Percentiles rank a stretch among this genome's conserved stretches.
Evolutionary conservation across 2,888 invertebrate genomes (phyloP).

Genomic region (Scaptomyza tumidula): DNA sequence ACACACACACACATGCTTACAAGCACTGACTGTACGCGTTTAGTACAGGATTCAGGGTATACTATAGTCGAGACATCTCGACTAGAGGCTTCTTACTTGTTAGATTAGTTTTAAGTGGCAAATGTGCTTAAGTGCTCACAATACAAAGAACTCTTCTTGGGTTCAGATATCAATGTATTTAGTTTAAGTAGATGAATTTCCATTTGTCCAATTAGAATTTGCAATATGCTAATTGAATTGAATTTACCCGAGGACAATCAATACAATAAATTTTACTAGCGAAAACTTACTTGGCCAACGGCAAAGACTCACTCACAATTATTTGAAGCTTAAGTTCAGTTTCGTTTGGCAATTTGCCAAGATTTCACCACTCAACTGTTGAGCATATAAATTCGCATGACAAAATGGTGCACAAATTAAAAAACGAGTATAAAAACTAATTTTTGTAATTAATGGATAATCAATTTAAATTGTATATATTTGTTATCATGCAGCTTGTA

Average conservation of each 20-base stretch:
- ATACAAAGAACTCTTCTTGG: slow-evolving; percentile 32
- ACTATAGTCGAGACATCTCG: no score
- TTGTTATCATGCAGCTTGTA: not conserved
- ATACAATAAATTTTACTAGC: slow-evolving; percentile 22
- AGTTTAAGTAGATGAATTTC: slow-evolving; percentile 29
- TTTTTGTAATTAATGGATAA: not conserved
- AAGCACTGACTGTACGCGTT: no score
- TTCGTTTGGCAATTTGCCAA: slow-evolving; percentile 4
- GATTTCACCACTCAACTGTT: slow-evolving; percentile 29
- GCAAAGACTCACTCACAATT: not conserved
- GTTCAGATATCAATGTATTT: slow-evolving; percentile 2
- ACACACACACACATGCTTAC: no score
- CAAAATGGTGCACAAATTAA: no score
- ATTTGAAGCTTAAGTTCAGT: slow-evolving; percentile 8
- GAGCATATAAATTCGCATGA: slow-evolving; percentile 15
- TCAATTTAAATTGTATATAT: not conserved
- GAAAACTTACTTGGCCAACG: slow-evolving; percentile 27
- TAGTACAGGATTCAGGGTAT: no score
- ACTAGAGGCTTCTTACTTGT: no score
- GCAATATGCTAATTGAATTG: slow-evolving; percentile 41
- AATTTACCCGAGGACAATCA: slow-evolving; percentile 11
- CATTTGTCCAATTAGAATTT: slow-evolving; percentile 34
- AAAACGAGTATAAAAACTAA: no score
- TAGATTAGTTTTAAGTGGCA: not conserved
- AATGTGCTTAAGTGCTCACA: slow-evolving; percentile 43